phyloP scores from a whole-genome alignment of 2,888 invertebrate genomes.

The Platycnemis pennipes region DNA sequence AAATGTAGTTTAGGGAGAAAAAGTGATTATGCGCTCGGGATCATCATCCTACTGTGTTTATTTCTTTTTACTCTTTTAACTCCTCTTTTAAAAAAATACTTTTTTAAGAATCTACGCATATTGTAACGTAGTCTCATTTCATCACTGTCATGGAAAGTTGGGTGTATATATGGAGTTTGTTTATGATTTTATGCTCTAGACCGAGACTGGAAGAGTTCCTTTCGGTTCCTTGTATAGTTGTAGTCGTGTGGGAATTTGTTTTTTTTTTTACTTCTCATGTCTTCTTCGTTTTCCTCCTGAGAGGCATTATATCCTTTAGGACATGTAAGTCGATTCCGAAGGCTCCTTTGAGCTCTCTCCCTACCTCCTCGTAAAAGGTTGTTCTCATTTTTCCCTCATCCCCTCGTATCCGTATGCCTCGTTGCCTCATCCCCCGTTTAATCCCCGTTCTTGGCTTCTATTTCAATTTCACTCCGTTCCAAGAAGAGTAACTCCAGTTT shows the following conservation, averaged over 20 bases:
- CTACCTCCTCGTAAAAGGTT: neutral
- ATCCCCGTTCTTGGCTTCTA: neutral
- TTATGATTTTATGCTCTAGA: neutral
- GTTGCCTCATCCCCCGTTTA: neutral
- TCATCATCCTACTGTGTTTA: neutral
- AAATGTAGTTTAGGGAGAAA: neutral
- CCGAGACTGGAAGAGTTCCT: neutral
- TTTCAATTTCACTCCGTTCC: neutral
- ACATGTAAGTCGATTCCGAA: neutral
- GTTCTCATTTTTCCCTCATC: neutral
- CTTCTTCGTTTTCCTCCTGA: neutral
- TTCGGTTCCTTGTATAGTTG: neutral
- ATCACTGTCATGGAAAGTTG: too few relatives aligned
- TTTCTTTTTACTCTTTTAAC: too few relatives aligned
- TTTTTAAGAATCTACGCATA: too few relatives aligned
- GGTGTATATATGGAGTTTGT: neutral
- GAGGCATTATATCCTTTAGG: neutral
- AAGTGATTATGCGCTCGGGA: neutral
- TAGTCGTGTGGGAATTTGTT: neutral
- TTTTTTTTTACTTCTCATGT: neutral
- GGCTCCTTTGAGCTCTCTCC: neutral
- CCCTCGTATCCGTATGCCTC: neutral
- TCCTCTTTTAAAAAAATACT: too few relatives aligned
- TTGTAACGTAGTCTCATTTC: too few relatives aligned
- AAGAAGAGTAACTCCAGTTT: neutral